These are phyloP conservation scores for Orchestes rusci DNA, from an alignment of 2,888 invertebrate genomes.

Conservation along the genomic window DNA sequence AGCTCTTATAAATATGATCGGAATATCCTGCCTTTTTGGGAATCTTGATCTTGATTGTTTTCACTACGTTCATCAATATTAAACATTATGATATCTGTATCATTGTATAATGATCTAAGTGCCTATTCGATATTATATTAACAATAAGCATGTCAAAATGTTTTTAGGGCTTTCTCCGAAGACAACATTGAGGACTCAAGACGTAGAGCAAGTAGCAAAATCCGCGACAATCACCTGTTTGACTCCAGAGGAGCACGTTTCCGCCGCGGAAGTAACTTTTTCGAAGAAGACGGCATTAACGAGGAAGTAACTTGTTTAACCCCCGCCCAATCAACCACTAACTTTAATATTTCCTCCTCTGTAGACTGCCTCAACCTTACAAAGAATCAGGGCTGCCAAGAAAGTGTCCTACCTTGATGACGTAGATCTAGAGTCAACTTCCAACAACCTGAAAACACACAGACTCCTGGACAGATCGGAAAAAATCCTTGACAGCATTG, in stretches of 20 bases:
- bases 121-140: no score
- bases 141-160: no score
- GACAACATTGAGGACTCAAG: slow-evolving; percentile 48
- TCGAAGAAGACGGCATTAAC: slow-evolving; percentile 45
- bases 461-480: slow-evolving; percentile 53
- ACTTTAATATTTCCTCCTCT: no score
- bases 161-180: slow-evolving; percentile 48
- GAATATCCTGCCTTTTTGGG: no score
- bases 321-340: no score
- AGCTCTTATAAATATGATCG: no score
- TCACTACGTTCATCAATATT: no score
- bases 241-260: slow-evolving; percentile 56
- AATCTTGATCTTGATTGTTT: no score
- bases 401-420: slow-evolving; percentile 56
- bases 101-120: no score
- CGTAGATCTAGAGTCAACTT: slow-evolving; percentile 55
- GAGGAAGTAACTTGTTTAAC: slow-evolving; percentile 40
- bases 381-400: slow-evolving; percentile 55
- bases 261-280: slow-evolving; percentile 35
- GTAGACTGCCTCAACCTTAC: slow-evolving; percentile 54
- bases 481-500: slow-evolving; percentile 58
- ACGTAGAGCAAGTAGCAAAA: slow-evolving; percentile 45
- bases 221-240: slow-evolving; percentile 53
- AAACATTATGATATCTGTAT: no score
- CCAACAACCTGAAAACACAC: slow-evolving; percentile 51